Base-by-base conservation (phyloP, 2,888 invertebrate genomes). In the Latrodectus hesperus region DNA sequence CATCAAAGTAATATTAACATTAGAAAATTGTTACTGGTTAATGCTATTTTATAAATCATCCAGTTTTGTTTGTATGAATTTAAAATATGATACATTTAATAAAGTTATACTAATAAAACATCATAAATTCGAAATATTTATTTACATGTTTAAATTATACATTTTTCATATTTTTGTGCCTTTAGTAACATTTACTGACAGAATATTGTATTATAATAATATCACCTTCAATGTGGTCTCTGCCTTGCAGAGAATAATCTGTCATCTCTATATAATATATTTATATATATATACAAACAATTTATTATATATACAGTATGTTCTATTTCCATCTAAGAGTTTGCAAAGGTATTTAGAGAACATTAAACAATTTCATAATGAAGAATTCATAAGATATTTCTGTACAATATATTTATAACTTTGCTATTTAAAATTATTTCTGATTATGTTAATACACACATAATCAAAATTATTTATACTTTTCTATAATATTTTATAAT, bases 81-180 rank as follows among this genome's bases (percentile, higher is more conserved):
- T 4, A 38, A 38, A 38, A 38, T 38, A 38, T 38, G 38, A 38
- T 38, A 38, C 6, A 38, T 38, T 38, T 38, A 6, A 38, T 38
- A 38, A 38, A 38, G 4, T 38, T 38, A 6, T 38, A 38, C 38
- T 68, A 74, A 67, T 74, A n/a, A 55, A 82, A 82, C n/a, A n/a
- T 17, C 73, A 68, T 55, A n/a, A 68, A 49, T 87, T 87, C 74
- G n/a, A 87, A 87, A 87, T 82, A 73, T 76, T 68, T 85, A 85
- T 85, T 87, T 87, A 87, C 86, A 88, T 78, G 82, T 77, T 88
- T 88, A 78, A 88, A 83, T 76, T 81, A 60, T 80, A 75, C 76
- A 86, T 65, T 75, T 79, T 78, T 68, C 53, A 67, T 53, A 77
- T 38, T 64, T 77, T 88, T 83, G 87, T 88, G 83, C 78, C 68